A percentile compares a stretch with the other conserved stretches of the same genome.
phyloP scores from a whole-genome alignment of 2,113 vertebrate species.

The Penelope pileata region DNA sequence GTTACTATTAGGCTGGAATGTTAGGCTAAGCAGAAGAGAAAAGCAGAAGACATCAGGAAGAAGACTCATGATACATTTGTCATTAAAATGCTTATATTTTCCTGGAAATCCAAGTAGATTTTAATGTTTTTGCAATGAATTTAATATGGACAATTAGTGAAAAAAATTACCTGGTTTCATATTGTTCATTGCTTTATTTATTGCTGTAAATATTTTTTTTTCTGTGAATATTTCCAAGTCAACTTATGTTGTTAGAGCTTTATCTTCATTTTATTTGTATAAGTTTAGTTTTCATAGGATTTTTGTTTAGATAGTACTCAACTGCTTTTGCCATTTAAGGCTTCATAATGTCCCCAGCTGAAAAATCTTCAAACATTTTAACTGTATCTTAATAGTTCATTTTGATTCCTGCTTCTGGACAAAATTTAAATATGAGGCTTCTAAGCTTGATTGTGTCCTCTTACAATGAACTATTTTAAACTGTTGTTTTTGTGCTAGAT shows the following conservation, averaged over 20 bases:
- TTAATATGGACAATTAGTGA: neutral
- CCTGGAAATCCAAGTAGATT: constrained; percentile 9
- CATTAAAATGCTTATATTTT: constrained; percentile 28
- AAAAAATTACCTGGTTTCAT: constrained; percentile 34
- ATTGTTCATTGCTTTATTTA: neutral
- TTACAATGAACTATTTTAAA: neutral
- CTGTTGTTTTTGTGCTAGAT: neutral
- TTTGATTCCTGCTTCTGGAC: constrained; percentile 69
- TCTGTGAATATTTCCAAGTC: neutral
- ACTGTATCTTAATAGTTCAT: constrained; percentile 50
- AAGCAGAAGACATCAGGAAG: constrained; percentile 28
- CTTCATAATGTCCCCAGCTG: constrained; percentile 51
- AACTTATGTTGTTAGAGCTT: neutral
- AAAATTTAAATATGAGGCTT: constrained; percentile 63
- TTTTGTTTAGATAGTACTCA: constrained; percentile 43
- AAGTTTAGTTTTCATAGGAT: constrained; percentile 23
- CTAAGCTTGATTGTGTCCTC: constrained; percentile 54
- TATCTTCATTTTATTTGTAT: neutral
- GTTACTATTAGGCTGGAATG: constrained; percentile 55
- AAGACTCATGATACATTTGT: constrained; percentile 9
- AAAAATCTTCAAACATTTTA: constrained; percentile 70
- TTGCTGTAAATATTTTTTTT: constrained; percentile 8
- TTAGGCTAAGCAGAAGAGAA: constrained; percentile 43
- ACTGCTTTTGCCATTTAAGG: constrained; percentile 62
- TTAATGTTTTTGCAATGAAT: constrained; percentile 23